Conservation (phyloP, 2,113 vertebrate genomes). For the Ellobius talpinus region DNA sequence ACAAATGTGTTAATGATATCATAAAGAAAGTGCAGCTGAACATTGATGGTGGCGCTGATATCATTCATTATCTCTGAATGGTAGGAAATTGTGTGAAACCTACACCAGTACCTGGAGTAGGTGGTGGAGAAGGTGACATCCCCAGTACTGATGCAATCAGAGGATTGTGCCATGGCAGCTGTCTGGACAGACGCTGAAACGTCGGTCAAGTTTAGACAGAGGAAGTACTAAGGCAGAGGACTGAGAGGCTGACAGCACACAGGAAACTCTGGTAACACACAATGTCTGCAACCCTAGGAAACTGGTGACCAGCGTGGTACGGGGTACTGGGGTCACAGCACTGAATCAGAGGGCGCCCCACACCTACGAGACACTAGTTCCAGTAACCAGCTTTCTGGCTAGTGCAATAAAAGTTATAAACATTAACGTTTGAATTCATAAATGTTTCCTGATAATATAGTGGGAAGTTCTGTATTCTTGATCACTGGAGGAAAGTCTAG, state of each 20-base stretch:
- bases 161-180: not conserved
- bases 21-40: not conserved
- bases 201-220: not conserved
- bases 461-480: not conserved
- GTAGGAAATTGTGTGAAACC: not conserved
- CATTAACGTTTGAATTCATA: not conserved
- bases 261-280: not conserved
- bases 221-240: not conserved
- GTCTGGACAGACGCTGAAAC: not conserved
- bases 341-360: not conserved
- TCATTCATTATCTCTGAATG: not conserved
- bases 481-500: not conserved
- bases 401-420: not conserved
- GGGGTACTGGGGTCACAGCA: not conserved
- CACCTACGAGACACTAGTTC: rapidly evolving
- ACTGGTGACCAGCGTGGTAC: not conserved
- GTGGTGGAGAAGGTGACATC: not conserved
- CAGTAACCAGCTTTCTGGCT: not conserved
- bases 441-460: not conserved
- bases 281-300: not conserved
- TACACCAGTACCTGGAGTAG: not conserved
- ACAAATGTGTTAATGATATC: not conserved
- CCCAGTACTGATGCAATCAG: not conserved
- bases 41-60: not conserved
- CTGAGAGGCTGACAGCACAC: not conserved